A percentile compares a stretch with the other conserved stretches of the same genome.
These are phyloP conservation scores for Strix uralensis DNA, from an alignment of 2,113 vertebrate genomes.

Conservation along the genomic window DNA sequence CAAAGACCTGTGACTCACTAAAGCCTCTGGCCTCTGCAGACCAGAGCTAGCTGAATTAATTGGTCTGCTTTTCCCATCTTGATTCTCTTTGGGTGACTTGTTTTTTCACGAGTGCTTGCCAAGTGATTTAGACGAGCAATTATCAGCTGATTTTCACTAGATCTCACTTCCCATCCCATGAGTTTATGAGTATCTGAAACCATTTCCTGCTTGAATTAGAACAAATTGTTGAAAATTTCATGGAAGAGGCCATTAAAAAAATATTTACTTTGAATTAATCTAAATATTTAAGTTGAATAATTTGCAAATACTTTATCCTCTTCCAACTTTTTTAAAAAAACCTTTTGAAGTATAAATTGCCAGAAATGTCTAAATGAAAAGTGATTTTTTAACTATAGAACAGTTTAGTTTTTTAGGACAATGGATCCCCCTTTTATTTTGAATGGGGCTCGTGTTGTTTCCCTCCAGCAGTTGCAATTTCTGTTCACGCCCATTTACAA, in stretches of 20 bases:
- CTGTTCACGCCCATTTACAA: not conserved
- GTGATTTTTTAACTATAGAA: not conserved
- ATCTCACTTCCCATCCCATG: not conserved
- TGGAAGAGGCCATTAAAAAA: not conserved
- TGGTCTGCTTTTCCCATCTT: not conserved
- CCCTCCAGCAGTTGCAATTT: not conserved
- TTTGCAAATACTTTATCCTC: not conserved
- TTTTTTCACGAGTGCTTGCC: not conserved
- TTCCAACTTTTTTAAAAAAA: not conserved
- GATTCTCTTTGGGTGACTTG: not conserved
- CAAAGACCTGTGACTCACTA: not conserved
- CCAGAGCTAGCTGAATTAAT: not conserved
- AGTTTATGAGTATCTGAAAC: not conserved
- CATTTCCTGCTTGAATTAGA: not conserved
- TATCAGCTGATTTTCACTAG: constrained; percentile 9
- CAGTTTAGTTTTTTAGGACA: not conserved
- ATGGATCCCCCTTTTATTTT: not conserved
- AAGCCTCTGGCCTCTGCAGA: not conserved
- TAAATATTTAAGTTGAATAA: not conserved
- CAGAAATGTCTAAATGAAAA: not conserved
- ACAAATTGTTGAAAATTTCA: not conserved
- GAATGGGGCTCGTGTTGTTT: not conserved
- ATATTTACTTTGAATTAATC: not conserved
- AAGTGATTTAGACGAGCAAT: not conserved
- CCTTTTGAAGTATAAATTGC: not conserved